A percentile compares a stretch with the other conserved stretches of the same genome.
Conservation (phyloP, 2,888 invertebrate genomes). For the Drosophila multiciliata region DNA sequence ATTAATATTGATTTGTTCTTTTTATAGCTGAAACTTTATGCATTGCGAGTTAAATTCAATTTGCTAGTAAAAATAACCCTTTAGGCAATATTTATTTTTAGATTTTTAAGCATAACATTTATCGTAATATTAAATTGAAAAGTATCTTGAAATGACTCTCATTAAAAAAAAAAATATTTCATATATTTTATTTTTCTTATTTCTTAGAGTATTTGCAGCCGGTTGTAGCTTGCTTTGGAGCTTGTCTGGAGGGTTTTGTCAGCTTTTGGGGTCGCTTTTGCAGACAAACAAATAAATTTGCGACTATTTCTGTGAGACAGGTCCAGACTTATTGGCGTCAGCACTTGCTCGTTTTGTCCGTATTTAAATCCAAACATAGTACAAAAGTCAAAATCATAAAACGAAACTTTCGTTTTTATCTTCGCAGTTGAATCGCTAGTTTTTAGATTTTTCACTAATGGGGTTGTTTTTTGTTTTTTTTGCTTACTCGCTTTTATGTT, state of each 20-base stretch:
- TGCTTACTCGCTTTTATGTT: constrained; percentile 36
- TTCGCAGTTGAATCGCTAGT: constrained; percentile 44
- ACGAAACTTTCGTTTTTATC: constrained; percentile 54
- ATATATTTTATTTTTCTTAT: not conserved
- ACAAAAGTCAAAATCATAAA: constrained; percentile 59
- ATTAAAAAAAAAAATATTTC: not conserved
- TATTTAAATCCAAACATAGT: constrained; percentile 58
- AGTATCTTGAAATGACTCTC: not conserved
- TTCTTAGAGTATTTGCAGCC: constrained; percentile 33
- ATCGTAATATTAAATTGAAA: not conserved
- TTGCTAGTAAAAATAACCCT: not conserved
- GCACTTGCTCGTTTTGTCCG: constrained; percentile 41
- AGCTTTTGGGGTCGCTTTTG: constrained; percentile 49
- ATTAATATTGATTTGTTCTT: constrained; percentile 16
- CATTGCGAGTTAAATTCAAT: not conserved
- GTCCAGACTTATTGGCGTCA: constrained; percentile 82
- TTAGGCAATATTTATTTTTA: not conserved
- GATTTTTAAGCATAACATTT: not conserved
- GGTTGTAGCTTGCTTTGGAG: not conserved
- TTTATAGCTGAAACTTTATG: not conserved
- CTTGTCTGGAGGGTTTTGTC: constrained; percentile 32
- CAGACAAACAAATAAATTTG: constrained; percentile 64
- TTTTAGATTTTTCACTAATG: constrained; percentile 68
- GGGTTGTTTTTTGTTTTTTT: constrained; percentile 42
- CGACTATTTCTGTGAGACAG: constrained; percentile 44